These are phyloP conservation scores for Poliocrania exsul DNA, from an alignment of 2,797 vertebrate genomes.

Conservation along the genomic window DNA sequence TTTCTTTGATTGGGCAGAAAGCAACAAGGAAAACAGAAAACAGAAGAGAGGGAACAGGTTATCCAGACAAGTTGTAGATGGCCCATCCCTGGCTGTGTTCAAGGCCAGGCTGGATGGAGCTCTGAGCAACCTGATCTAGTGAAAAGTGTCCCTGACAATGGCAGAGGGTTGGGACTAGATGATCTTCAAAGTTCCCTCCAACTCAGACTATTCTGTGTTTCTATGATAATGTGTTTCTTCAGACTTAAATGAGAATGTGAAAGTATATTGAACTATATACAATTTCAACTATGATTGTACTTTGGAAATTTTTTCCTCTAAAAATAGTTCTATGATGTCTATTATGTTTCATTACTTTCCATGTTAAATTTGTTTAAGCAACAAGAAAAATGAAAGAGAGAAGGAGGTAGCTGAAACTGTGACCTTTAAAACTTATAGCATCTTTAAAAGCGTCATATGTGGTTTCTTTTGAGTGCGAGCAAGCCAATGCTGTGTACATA, in stretches of 20 bases:
- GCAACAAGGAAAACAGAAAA: not conserved
- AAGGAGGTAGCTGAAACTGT: not conserved
- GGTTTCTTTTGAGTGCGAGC: not conserved
- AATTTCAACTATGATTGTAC: not conserved
- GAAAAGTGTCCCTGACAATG: not conserved
- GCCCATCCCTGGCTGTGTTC: not conserved
- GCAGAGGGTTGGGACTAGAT: not conserved
- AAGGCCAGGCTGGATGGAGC: not conserved
- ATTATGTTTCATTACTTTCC: not conserved
- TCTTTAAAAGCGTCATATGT: not conserved
- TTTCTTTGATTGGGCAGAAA: not conserved
- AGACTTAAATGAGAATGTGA: not conserved
- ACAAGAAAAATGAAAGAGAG: not conserved
- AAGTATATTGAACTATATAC: not conserved
- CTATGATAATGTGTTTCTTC: not conserved
- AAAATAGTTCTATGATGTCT: not conserved
- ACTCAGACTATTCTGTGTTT: not conserved
- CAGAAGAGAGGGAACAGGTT: not conserved
- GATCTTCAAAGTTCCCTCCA: not conserved
- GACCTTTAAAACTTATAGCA: constrained; percentile 17
- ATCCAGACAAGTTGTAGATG: not conserved
- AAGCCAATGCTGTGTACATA: not conserved
- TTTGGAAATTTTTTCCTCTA: not conserved
- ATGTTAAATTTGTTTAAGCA: not conserved
- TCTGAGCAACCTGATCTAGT: not conserved